phyloP scores from a whole-genome alignment of 2,797 vertebrate genomes.

The Mycteria americana region DNA sequence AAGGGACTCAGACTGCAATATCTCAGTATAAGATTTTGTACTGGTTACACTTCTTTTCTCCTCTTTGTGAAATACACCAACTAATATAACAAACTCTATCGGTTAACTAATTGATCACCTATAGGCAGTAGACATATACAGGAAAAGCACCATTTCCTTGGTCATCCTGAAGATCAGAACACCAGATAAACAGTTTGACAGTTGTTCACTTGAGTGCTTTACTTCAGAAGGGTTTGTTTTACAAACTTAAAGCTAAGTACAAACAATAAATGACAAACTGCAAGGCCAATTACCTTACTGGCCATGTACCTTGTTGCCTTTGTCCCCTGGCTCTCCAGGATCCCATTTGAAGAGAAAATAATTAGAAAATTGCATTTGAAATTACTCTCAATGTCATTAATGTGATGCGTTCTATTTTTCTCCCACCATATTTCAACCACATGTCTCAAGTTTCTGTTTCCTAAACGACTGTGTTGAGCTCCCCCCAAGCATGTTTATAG shows the following conservation, averaged over 20 bases:
- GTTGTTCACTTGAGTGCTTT: not conserved
- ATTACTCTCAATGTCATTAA: not conserved
- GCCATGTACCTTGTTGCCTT: not conserved
- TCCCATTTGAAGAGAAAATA: not conserved
- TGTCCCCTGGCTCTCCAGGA: not conserved
- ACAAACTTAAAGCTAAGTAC: not conserved
- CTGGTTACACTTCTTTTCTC: not conserved
- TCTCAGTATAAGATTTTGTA: not conserved
- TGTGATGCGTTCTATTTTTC: not conserved
- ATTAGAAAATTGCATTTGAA: constrained; percentile 6
- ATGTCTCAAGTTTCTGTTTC: constrained; percentile 47
- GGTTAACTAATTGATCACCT: not conserved
- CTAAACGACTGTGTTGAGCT: not conserved
- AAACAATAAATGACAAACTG: not conserved
- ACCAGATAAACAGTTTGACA: not conserved
- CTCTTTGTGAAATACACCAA: not conserved
- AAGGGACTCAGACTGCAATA: not conserved
- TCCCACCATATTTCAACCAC: constrained; percentile 42
- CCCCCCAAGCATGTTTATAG: not conserved
- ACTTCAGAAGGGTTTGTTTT: not conserved
- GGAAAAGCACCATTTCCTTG: not conserved
- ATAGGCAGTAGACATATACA: not conserved
- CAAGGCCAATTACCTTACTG: not conserved
- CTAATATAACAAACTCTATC: not conserved
- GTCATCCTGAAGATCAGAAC: not conserved